Base-by-base conservation (phyloP, 2,113 vertebrate species). In the Brienomyrus longianalis region DNA sequence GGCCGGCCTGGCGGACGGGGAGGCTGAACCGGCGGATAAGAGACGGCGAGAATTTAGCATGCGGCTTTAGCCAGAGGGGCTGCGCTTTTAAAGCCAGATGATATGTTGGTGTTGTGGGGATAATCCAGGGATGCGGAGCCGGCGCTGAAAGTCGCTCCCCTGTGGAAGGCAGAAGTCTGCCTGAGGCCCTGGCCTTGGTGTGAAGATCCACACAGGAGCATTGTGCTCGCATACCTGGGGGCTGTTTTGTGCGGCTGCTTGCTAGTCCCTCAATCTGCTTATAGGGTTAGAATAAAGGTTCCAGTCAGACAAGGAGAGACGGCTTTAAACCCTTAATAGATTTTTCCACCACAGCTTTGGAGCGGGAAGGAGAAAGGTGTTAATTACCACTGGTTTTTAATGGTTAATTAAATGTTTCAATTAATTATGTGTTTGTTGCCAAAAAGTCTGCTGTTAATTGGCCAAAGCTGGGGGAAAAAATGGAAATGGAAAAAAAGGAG, bases 51-150 rank as follows among this genome's bases (percentile, higher is more conserved):
- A 91, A 95, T 93, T 92, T 92, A 95, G 93, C 88, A 92, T 92
- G 90, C 90, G 86, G 93, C 94, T 96, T 94, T 85, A 86, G 96
- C 96, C 97, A 96, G 95, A 96, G 97, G 97, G 95, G 93, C 66
- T 94, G 95, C 95, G 96, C 96, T 97, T 70, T 97, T 97, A 96
- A 97, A 97, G 96, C 94, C 97, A 97, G 96, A 96, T 97, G 97
- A 97, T 96, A 95, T 91, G 96, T 93, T 93, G 92, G 96, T 91
- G 95, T 94, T 90, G 94, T 92, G 93, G 93, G 96, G 97, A 97
- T 98, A 97, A 97, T 97, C 97, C 97, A 11, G 88, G 89, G 95
- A 96, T 95, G 95, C 92, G 91, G 92, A 80, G 94, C 92, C 94
- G 93, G 95, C 95, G 93, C 95, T 96, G 92, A 95, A 93, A 96